These are phyloP conservation scores for Carduelis carduelis DNA, from an alignment of 2,797 vertebrate genomes.

Conservation along the genomic window DNA sequence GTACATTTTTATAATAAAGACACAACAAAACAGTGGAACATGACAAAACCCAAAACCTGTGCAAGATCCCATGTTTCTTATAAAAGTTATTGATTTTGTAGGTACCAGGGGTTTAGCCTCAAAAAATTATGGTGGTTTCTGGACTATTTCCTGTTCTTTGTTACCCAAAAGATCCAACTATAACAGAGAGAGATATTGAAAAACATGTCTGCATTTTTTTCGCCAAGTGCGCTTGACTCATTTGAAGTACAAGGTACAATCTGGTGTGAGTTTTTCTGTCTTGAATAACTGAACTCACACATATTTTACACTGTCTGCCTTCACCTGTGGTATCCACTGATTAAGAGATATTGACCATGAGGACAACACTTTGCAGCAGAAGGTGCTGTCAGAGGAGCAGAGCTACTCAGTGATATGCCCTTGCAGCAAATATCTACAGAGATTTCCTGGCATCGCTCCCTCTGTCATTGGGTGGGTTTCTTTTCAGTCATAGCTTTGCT, in stretches of 20 bases:
- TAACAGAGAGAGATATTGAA: neutral
- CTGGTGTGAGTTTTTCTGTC: neutral
- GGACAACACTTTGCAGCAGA: neutral
- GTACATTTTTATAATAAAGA: neutral
- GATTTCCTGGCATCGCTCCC: accelerated
- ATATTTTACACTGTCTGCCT: neutral
- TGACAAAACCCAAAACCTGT: neutral
- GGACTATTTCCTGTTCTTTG: neutral
- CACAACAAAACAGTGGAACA: neutral
- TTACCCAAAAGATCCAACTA: neutral
- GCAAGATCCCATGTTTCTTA: neutral
- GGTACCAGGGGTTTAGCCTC: neutral
- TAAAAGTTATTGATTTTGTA: neutral
- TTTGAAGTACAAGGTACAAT: constrained; percentile 44
- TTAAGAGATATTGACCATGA: neutral
- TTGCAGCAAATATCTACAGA: neutral
- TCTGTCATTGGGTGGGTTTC: neutral
- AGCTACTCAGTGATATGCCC: neutral
- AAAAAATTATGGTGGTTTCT: neutral
- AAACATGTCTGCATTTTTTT: constrained; percentile 20
- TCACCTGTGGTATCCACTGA: neutral
- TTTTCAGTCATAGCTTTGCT: neutral
- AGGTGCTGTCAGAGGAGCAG: neutral
- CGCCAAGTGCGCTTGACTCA: neutral
- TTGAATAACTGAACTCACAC: constrained; percentile 25